Conservation (phyloP, 1,140 invertebrate species). For the Cheumatopsyche charites region DNA sequence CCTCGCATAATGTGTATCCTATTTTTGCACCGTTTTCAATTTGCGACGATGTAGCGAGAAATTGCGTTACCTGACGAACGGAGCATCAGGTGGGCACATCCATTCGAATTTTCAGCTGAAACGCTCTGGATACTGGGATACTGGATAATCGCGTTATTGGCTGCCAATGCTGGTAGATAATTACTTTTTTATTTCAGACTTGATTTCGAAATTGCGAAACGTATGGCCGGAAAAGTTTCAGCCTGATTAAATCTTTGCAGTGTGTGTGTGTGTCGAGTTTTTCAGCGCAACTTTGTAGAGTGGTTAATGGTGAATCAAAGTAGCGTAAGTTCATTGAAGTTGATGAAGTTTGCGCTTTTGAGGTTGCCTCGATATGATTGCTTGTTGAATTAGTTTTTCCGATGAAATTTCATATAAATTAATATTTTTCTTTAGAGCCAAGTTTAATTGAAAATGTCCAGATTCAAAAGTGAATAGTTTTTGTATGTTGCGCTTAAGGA, state of each 20-base stretch:
- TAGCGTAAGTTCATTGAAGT: too few relatives aligned
- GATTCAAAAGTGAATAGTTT: too few relatives aligned
- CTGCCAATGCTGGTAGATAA: not conserved
- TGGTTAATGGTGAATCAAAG: too few relatives aligned
- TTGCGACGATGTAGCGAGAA: not conserved
- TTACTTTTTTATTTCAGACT: too few relatives aligned
- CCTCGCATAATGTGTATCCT: not conserved
- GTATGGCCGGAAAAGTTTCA: not conserved
- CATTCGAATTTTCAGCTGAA: conserved; percentile 20
- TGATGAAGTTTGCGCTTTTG: too few relatives aligned
- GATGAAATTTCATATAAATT: too few relatives aligned
- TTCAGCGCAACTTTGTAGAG: too few relatives aligned
- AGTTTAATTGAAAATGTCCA: too few relatives aligned
- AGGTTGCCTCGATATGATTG: too few relatives aligned
- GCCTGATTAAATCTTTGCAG: not conserved
- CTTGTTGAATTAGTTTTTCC: too few relatives aligned
- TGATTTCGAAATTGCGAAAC: not conserved
- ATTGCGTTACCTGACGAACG: conserved; percentile 1
- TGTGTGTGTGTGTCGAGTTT: not conserved
- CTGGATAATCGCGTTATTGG: conserved; percentile 9
- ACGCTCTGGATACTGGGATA: not conserved
- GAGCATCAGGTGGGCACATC: not conserved
- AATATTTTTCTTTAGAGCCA: too few relatives aligned
- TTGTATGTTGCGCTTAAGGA: too few relatives aligned
- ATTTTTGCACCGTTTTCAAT: not conserved